These are phyloP conservation scores for Microcebus lehilahytsara DNA, from an alignment of 2,113 vertebrate species.

Conservation along the genomic window DNA sequence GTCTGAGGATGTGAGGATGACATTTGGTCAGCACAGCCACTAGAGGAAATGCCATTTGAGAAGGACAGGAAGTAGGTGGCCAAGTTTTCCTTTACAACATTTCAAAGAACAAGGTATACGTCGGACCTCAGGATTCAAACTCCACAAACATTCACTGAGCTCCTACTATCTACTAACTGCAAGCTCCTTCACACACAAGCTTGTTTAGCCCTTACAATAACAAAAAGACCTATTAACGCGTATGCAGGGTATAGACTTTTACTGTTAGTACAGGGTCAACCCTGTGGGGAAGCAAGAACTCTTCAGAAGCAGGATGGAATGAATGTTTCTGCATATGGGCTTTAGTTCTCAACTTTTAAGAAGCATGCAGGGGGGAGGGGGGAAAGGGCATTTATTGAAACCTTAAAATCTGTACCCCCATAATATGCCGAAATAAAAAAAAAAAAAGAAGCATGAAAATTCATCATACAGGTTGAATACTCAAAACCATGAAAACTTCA, in stretches of 20 bases:
- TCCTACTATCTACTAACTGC: not conserved
- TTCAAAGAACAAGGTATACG: not conserved
- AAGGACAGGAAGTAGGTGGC: conserved; percentile 39
- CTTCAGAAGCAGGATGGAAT: not conserved
- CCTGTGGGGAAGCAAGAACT: not conserved
- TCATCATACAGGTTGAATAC: not conserved
- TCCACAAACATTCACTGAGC: not conserved
- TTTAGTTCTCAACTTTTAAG: not conserved
- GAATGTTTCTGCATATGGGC: not conserved
- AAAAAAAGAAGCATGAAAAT: not conserved
- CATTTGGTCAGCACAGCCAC: conserved; percentile 17
- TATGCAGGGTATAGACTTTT: not conserved
- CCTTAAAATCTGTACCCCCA: too few species aligned
- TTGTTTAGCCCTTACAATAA: not conserved
- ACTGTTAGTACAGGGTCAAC: not conserved
- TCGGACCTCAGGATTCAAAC: not conserved
- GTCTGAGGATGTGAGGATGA: not conserved
- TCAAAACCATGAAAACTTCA: not conserved
- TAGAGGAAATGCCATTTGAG: conserved; percentile 57
- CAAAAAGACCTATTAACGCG: not conserved
- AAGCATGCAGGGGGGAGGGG: not conserved
- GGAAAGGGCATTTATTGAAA: too few species aligned
- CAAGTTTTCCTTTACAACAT: not conserved
- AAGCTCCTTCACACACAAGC: not conserved
- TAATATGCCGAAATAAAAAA: too few species aligned